phyloP scores from a whole-genome alignment of 2,113 vertebrate genomes.

The Gopherus flavomarginatus region DNA sequence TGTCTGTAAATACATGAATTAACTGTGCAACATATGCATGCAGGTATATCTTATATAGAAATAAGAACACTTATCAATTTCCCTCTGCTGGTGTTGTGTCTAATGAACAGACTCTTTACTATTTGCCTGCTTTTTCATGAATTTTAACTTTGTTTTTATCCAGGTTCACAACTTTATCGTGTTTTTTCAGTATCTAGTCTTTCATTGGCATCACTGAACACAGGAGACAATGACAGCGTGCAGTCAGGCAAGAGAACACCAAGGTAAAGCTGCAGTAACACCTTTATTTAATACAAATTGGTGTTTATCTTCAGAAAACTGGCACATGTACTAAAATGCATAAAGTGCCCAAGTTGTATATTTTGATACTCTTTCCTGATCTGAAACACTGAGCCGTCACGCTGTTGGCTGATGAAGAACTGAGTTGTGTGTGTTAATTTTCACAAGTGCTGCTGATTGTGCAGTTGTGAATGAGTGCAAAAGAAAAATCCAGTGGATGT shows the following conservation, averaged over 20 bases:
- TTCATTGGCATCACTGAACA: slow-evolving; percentile 93
- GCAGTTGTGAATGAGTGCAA: slow-evolving; percentile 39
- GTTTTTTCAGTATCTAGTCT: slow-evolving; percentile 96
- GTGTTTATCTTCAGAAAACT: slow-evolving; percentile 7
- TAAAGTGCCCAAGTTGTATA: background rate
- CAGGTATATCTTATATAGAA: slow-evolving; percentile 48
- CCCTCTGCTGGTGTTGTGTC: slow-evolving; percentile 69
- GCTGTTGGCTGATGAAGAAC: background rate
- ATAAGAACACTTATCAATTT: background rate
- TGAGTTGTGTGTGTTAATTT: slow-evolving; percentile 27
- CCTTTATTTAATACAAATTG: slow-evolving; percentile 1
- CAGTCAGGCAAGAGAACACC: slow-evolving; percentile 93
- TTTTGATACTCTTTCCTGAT: slow-evolving; percentile 6
- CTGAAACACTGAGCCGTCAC: background rate
- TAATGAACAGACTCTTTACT: slow-evolving; percentile 70
- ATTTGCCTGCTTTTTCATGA: slow-evolving; percentile 61
- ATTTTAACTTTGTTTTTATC: slow-evolving; percentile 79
- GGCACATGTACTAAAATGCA: background rate
- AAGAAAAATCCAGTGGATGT: background rate
- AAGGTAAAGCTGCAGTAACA: slow-evolving; percentile 81
- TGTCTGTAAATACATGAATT: background rate
- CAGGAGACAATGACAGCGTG: slow-evolving; percentile 90
- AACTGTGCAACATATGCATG: slow-evolving; percentile 56
- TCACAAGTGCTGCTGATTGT: slow-evolving; percentile 26
- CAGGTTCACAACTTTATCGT: slow-evolving; percentile 86